Conservation (phyloP, 2,113 vertebrate species). For the Oncorhynchus gorbuscha region DNA sequence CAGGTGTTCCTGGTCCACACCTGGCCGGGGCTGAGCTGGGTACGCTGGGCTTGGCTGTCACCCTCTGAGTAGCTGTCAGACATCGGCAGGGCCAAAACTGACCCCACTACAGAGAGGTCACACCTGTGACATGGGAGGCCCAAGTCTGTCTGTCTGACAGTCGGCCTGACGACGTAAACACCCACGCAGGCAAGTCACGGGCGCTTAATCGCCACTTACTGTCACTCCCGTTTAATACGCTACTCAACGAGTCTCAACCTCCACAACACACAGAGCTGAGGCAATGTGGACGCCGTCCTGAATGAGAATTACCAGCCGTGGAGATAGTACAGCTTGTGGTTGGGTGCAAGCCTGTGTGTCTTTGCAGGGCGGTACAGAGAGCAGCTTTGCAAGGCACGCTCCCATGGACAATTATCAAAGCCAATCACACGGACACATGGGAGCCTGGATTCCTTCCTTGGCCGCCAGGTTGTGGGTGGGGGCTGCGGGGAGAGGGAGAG, state of each 20-base stretch:
- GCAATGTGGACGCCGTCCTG: background rate
- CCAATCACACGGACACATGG: slow-evolving; percentile 57
- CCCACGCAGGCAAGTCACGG: background rate
- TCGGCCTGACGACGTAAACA: background rate
- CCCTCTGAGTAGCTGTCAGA: slow-evolving; percentile 34
- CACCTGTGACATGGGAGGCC: background rate
- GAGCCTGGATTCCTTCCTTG: slow-evolving; percentile 56
- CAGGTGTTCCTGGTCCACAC: slow-evolving; percentile 43
- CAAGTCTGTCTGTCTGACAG: background rate
- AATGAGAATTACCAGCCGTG: background rate
- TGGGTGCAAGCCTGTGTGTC: slow-evolving; percentile 48
- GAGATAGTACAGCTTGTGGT: background rate
- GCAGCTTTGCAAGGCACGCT: slow-evolving; percentile 72
- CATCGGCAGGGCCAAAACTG: slow-evolving; percentile 10
- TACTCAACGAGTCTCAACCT: background rate
- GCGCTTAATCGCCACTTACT: background rate
- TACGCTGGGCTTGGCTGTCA: background rate
- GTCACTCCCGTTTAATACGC: background rate
- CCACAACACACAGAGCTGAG: background rate
- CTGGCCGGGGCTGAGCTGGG: slow-evolving; percentile 9
- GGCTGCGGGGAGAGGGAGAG: too few species aligned
- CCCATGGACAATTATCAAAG: slow-evolving; percentile 72
- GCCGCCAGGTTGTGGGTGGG: slow-evolving; percentile 14
- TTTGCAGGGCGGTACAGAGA: slow-evolving; percentile 54
- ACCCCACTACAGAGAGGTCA: slow-evolving; percentile 14